Evolutionary conservation across 2,797 vertebrate genomes (phyloP).

Genomic region (Simalia tracyae): DNA sequence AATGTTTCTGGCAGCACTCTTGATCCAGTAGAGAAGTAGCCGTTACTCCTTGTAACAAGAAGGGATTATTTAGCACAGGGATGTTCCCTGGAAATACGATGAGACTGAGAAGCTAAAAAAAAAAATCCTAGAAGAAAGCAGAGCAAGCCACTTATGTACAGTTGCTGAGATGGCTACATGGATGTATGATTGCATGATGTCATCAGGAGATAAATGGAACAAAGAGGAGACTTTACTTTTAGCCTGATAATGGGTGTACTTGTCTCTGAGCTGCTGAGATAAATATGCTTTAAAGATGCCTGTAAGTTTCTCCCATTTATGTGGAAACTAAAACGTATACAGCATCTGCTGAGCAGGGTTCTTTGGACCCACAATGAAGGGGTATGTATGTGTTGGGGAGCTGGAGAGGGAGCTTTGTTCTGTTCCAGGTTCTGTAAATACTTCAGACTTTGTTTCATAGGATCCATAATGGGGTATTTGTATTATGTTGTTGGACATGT

Average conservation of each 20-base stretch:
- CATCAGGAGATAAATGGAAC: background rate
- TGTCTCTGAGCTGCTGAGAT: background rate
- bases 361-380: background rate
- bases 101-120: background rate
- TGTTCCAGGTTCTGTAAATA: background rate
- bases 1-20: background rate
- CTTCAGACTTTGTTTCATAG: constrained; percentile 12
- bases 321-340: background rate
- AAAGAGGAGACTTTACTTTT: background rate
- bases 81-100: background rate
- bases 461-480: background rate
- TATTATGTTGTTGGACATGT: background rate
- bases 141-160: background rate
- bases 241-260: background rate
- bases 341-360: background rate
- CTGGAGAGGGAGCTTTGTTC: background rate
- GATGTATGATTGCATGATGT: background rate
- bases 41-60: background rate
- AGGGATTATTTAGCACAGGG: background rate
- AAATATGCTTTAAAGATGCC: background rate
- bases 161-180: background rate
- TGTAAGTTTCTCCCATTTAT: background rate
- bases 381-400: background rate
- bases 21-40: background rate
- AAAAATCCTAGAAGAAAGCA: background rate